Conservation (phyloP, 2,113 vertebrate species). For the Pseudorectes ferrugineus region DNA sequence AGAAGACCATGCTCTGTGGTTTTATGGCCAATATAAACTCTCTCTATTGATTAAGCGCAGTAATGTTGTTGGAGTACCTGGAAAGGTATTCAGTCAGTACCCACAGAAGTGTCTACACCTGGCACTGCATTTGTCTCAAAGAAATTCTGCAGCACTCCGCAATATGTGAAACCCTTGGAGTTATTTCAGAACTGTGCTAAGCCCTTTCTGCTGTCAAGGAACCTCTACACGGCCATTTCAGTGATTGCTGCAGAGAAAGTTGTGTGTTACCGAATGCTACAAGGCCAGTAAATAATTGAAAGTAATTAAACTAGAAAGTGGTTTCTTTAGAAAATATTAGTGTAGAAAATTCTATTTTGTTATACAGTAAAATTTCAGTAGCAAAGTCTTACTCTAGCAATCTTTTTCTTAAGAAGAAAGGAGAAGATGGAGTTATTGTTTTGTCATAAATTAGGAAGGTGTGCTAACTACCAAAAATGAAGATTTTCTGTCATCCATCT, state of each 20-base stretch:
- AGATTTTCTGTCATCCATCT: not conserved
- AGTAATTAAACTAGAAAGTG: not conserved
- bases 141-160: not conserved
- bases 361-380: not conserved
- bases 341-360: not conserved
- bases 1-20: not conserved
- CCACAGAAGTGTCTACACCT: not conserved
- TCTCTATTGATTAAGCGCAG: slow-evolving; percentile 22
- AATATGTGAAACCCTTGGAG: not conserved
- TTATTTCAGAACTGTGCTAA: not conserved
- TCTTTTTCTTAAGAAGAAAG: not conserved
- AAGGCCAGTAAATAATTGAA: not conserved
- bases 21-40: slow-evolving; percentile 18
- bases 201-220: not conserved
- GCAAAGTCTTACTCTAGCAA: not conserved
- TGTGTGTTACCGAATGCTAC: not conserved
- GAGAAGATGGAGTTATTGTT: not conserved
- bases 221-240: not conserved
- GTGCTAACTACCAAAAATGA: not conserved
- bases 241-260: not conserved
- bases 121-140: not conserved
- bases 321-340: not conserved
- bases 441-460: not conserved
- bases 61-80: not conserved
- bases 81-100: slow-evolving; percentile 14